These are phyloP conservation scores for Orthonychiurus folsomi DNA, from an alignment of 2,888 invertebrate genomes.

Conservation along the genomic window DNA sequence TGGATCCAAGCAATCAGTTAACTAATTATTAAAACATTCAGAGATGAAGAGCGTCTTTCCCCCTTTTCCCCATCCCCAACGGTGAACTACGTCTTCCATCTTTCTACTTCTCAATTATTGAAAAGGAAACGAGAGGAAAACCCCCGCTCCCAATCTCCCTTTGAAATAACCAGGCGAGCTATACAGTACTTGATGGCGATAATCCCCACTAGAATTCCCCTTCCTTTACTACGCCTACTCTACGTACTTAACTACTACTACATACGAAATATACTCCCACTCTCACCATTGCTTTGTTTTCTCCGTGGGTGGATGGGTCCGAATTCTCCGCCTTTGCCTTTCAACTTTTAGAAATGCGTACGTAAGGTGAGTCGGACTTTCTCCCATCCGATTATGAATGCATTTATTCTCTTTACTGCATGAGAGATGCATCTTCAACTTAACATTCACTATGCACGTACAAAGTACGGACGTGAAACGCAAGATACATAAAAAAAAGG, in stretches of 20 bases:
- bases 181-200: neutral
- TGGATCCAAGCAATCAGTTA: neutral
- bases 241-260: neutral
- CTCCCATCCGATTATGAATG: neutral
- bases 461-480: no score
- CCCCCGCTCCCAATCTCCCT: no score
- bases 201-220: neutral
- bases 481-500: no score
- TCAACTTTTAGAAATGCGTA: no score
- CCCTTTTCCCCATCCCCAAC: neutral
- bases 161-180: no score
- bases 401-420: neutral
- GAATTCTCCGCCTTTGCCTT: no score
- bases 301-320: neutral
- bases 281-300: neutral
- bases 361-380: neutral
- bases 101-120: neutral
- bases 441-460: no score
- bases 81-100: neutral
- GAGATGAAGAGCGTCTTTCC: neutral
- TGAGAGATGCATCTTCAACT: no score
- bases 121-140: neutral
- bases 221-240: neutral
- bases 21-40: neutral
- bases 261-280: neutral